These are phyloP conservation scores for Rhinolophus ferrumequinum DNA, from an alignment of 2,113 vertebrate species.

Conservation along the genomic window DNA sequence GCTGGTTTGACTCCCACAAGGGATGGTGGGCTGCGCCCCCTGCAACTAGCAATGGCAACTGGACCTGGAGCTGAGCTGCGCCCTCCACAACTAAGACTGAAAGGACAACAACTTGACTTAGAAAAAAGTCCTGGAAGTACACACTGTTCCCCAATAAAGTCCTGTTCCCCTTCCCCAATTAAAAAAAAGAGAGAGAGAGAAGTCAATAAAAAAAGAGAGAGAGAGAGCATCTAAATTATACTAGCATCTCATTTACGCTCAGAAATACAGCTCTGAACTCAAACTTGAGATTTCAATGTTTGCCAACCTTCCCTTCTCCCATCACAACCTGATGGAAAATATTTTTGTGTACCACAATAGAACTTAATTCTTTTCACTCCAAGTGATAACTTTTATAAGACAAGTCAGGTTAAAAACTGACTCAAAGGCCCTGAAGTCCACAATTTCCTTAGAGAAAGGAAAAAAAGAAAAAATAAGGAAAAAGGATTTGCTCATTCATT, in stretches of 20 bases:
- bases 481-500: conserved; percentile 39
- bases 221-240: not conserved
- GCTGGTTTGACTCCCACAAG: no score
- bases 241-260: not conserved
- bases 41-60: no score
- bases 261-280: not conserved
- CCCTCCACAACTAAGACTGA: no score
- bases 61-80: no score
- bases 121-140: no score
- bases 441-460: not conserved
- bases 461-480: not conserved
- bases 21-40: no score
- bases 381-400: not conserved
- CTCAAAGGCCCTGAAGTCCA: not conserved
- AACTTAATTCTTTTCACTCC: conserved; percentile 24
- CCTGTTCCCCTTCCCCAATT: no score
- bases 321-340: not conserved
- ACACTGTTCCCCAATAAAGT: no score
- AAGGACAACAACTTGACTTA: no score
- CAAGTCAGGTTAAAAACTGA: conserved; percentile 18
- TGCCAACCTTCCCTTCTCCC: not conserved
- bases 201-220: no score
- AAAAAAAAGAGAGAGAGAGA: no score
- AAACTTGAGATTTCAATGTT: not conserved
- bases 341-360: not conserved